A percentile compares a stretch with the other conserved stretches of the same genome.
Evolutionary conservation across 2,113 vertebrate species (phyloP).

Genomic region (Spheniscus mendiculus): DNA sequence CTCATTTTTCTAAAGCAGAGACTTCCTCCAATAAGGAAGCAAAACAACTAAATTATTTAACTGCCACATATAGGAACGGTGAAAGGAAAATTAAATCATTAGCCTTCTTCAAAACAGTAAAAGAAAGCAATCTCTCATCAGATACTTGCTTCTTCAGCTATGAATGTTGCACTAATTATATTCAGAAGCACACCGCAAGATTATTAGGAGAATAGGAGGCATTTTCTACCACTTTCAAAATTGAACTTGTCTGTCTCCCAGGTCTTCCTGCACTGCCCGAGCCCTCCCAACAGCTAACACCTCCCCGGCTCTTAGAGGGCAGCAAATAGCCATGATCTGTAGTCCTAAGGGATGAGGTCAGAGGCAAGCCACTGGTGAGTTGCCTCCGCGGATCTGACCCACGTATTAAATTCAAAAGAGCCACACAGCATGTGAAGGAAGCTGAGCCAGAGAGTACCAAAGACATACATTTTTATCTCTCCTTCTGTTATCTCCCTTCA

Average conservation of each 20-base stretch:
- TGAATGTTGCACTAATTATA: background rate
- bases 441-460: background rate
- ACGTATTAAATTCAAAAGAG: background rate
- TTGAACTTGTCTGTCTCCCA: background rate
- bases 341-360: background rate
- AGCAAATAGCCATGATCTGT: background rate
- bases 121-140: background rate
- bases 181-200: background rate
- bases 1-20: background rate
- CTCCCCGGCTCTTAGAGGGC: fast-evolving
- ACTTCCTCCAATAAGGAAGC: slow-evolving; percentile 10
- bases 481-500: background rate
- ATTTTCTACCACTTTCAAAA: background rate
- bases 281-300: background rate
- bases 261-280: background rate
- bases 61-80: background rate
- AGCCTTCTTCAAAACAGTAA: slow-evolving; percentile 13
- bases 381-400: background rate
- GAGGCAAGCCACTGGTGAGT: background rate
- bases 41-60: slow-evolving; percentile 54
- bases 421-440: background rate
- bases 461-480: background rate
- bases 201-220: background rate
- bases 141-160: background rate
- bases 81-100: slow-evolving; percentile 52